Base-by-base conservation (phyloP, 2,797 vertebrate genomes). In the Lagodon rhomboides region DNA sequence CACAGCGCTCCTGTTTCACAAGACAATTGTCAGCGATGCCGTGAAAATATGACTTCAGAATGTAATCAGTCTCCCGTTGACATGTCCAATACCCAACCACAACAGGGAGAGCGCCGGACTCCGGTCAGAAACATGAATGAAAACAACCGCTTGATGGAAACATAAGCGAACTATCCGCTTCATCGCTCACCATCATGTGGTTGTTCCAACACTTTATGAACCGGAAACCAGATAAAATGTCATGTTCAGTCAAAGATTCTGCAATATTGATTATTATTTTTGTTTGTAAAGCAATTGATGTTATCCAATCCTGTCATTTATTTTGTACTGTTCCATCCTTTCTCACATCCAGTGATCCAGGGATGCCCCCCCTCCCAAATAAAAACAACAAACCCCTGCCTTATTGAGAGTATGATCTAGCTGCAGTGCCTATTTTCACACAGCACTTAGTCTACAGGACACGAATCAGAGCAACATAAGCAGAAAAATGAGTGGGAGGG, bases 401-500 rank as follows among this genome's bases (percentile, higher is more conserved):
- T 73, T 41, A 38, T 49, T 69, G 60, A 43, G 83, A 54, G 7
- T 12, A 44, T 25, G 8, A 2, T 34, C 54, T 30, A 56, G 34
- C 34, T 71, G 16, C 25, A 54, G 2, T 59, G 58, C 50, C 60
- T 71, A 49, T 75, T 73, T 75, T 76, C 18, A 61, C 34, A 51
- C 47, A 56, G 23, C 55, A 64, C 44, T 64, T 77, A n/a, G n/a
- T n/a, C n/a, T n/a, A 53, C 23, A 76, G 51, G 63, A 77, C 61
- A 77, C 71, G 43, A 79, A 79, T 65, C 68, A 73, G 17, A 62
- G 41, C 16, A 81, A 17, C 61, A 84, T 55, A 18, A 59, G 68
- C 61, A 67, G 59, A 60, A 76, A 76, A 77, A 73, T 71, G 50
- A 84, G 71, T 86, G 70, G 79, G 85, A 86, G 83, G 77, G 20